Evolutionary conservation across 2,113 vertebrate genomes (phyloP), one percentile per base, ranked within the genome.

Genomic region (Aviceda subcristata): DNA sequence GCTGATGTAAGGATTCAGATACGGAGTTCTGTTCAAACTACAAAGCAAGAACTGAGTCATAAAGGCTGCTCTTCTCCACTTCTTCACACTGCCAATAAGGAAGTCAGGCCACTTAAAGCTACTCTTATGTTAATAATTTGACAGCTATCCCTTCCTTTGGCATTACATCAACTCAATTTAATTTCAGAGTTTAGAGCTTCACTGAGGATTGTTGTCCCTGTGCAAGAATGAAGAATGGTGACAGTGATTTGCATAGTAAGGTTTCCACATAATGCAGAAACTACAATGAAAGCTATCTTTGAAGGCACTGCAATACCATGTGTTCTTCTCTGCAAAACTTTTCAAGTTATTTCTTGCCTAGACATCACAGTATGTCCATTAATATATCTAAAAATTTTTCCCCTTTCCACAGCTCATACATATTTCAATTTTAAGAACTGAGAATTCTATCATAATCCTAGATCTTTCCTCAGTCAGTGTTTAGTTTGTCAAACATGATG

Each of bases 21-120:
- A 97, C 0, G 2, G 87, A 64, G 87, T 79, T 73, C 88, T 93
- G 69, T 12, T 94, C 90, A 41, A 90, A 96, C 93, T 95, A 96
- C 96, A 97, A 97, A 97, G 96, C 90, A n/a, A 90, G 71, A 67
- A 73, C 77, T 97, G 96, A 97, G 62, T 97, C 96, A 97, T 60
- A 97, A 97, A 97, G 95, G 92, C 90, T 79, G 73, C 93, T 96
- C 95, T 41, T 88, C 94, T 85, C 83, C 66, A 64, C 51, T 96
- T 81, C 89, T 92, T 23, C 63, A 48, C 46, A 3, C 80, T 95
- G 94, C 93, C 96, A 97, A 96, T 68, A 66, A 96, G 95, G 95
- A 96, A 96, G 94, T 91, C 84, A 73, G 90, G 85, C 84, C 90
- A 93, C 89, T 88, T 27, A 76, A 82, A 95, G 94, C 90, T 95